Evolutionary conservation across 2,797 vertebrate species (phyloP).

Genomic region (Danio jaintianensis): DNA sequence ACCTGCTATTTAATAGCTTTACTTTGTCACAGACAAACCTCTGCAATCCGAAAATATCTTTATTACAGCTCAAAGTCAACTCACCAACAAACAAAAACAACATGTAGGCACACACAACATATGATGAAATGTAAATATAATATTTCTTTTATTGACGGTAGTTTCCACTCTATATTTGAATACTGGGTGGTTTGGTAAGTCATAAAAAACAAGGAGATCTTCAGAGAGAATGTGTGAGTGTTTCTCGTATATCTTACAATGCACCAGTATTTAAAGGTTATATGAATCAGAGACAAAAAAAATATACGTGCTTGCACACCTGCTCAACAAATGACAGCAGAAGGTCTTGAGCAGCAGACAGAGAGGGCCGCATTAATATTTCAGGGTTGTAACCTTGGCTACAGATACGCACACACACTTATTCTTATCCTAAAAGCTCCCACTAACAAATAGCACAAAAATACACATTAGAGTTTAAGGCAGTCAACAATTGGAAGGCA

Average conservation of each 20-base stretch:
- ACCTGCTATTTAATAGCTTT: neutral
- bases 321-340: constrained; percentile 46
- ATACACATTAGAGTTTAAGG: neutral
- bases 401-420: neutral
- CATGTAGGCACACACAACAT: neutral
- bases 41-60: neutral
- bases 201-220: neutral
- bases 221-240: neutral
- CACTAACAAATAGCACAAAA: neutral
- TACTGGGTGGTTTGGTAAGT: neutral
- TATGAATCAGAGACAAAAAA: constrained; percentile 23
- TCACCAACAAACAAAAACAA: neutral
- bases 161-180: neutral
- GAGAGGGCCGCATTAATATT: constrained; percentile 70
- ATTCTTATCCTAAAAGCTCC: neutral
- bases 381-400: constrained; percentile 68
- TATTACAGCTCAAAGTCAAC: constrained; percentile 7
- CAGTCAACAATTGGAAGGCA: too few relatives aligned
- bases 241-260: neutral
- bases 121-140: neutral
- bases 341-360: constrained; percentile 63
- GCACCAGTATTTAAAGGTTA: constrained; percentile 3
- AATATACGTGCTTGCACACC: constrained; percentile 3
- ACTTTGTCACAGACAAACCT: neutral
- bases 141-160: neutral